A percentile compares a stretch with the other conserved stretches of the same genome.
phyloP scores from a whole-genome alignment of 2,888 invertebrate species.

The Lasioglossum leucozonium region DNA sequence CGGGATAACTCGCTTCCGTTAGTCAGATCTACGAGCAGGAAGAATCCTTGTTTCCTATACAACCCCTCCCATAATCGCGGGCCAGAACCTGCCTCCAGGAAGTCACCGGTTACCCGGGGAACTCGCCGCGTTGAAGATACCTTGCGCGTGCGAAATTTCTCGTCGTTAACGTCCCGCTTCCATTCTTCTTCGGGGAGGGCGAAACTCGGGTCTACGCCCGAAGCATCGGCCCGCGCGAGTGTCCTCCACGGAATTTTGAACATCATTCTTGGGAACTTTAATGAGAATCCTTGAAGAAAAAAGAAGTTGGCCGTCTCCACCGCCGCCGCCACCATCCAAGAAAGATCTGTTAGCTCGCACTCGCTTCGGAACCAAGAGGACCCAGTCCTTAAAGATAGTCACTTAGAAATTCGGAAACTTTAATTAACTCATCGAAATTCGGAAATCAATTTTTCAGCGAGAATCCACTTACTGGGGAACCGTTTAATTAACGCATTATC shows the following conservation, averaged over 20 bases:
- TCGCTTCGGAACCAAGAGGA: not conserved
- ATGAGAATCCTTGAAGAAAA: not conserved
- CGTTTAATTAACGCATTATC: not conserved
- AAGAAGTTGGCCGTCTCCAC: no score
- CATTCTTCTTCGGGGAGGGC: conserved; percentile 27
- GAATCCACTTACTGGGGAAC: not conserved
- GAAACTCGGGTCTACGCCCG: conserved; percentile 6
- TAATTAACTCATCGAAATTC: not conserved
- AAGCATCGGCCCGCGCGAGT: conserved; percentile 12
- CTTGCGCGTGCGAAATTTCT: conserved; percentile 50
- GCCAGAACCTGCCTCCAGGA: conserved; percentile 48
- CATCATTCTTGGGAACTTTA: conserved; percentile 20
- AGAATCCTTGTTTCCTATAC: conserved; percentile 48
- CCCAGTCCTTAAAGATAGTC: not conserved
- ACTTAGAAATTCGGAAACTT: conserved; percentile 1
- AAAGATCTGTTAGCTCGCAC: not conserved
- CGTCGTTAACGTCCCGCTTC: conserved; percentile 41
- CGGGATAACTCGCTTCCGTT: conserved; percentile 51
- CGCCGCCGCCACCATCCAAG: no score
- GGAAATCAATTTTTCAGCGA: not conserved
- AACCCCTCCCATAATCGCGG: conserved; percentile 34
- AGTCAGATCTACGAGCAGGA: conserved; percentile 40
- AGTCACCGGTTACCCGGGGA: conserved; percentile 46
- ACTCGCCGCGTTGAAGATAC: conserved; percentile 26
- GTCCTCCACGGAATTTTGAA: conserved; percentile 14